Percentiles rank a stretch among this genome's conserved stretches.
These are phyloP conservation scores for Brachyhypopomus gauderio DNA, from an alignment of 2,113 vertebrate genomes.

Conservation along the genomic window DNA sequence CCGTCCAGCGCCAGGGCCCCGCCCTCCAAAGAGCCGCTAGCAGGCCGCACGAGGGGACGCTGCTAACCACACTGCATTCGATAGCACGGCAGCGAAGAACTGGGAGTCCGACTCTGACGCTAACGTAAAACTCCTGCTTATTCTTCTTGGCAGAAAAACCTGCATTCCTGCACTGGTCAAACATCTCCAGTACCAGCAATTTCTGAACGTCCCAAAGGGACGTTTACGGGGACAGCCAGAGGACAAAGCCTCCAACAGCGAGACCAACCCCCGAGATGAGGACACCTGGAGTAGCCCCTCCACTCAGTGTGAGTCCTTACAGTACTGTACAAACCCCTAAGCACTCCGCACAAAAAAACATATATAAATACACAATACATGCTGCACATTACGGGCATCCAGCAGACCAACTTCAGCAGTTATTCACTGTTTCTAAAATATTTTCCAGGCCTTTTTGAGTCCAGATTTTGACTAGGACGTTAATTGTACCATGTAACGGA, in stretches of 20 bases:
- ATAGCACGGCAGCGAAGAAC: background rate
- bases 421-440: no score
- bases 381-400: no score
- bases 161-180: slow-evolving; percentile 24
- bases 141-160: background rate
- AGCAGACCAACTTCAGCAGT: no score
- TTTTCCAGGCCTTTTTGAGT: no score
- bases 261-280: slow-evolving; percentile 15
- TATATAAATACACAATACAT: no score
- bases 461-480: no score
- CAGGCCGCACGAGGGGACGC: background rate
- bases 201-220: slow-evolving; percentile 12
- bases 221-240: slow-evolving; percentile 34
- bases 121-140: background rate
- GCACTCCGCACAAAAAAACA: background rate
- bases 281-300: slow-evolving; percentile 3
- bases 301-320: background rate
- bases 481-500: no score
- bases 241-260: slow-evolving; percentile 31
- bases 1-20: background rate
- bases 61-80: background rate
- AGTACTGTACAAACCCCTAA: background rate
- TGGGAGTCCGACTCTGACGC: background rate
- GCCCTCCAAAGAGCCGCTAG: background rate
- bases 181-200: background rate